phyloP scores from a whole-genome alignment of 2,888 invertebrate species.

The Cheilosia urbana region DNA sequence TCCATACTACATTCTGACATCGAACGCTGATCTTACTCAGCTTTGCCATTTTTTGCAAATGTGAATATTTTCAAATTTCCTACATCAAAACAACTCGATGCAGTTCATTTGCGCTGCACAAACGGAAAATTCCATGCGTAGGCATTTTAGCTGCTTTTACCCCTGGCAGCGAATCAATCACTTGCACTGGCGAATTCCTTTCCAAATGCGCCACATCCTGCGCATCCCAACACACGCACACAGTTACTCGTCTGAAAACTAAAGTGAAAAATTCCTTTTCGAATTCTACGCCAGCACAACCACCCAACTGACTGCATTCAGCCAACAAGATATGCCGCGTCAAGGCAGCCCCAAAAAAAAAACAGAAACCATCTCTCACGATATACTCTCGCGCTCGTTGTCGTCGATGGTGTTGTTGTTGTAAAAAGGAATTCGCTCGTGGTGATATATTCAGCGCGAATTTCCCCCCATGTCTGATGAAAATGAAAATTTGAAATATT shows the following conservation, averaged over 20 bases:
- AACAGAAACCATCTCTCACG: constrained; percentile 1
- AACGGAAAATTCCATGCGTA: constrained; percentile 10
- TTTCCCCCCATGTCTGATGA: constrained; percentile 56
- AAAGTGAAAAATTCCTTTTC: constrained; percentile 47
- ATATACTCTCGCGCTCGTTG: background rate
- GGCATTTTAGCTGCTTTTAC: constrained; percentile 11
- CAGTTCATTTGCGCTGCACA: background rate
- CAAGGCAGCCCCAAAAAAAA: constrained; percentile 33
- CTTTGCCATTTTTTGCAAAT: no score
- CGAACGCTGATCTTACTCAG: no score
- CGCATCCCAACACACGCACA: background rate
- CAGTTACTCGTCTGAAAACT: constrained; percentile 9
- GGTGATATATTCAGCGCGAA: constrained; percentile 50
- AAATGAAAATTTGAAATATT: constrained; percentile 75
- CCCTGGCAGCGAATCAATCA: constrained; percentile 37
- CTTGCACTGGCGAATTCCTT: constrained; percentile 22
- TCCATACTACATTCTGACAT: no score
- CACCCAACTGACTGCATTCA: constrained; percentile 48
- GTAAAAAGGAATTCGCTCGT: constrained; percentile 45
- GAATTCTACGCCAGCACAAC: constrained; percentile 55
- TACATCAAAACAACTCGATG: background rate
- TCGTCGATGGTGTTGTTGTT: constrained; percentile 20
- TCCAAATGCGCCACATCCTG: constrained; percentile 29
- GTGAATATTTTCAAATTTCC: background rate
- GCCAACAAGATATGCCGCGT: constrained; percentile 31